Evolutionary conservation across 2,113 vertebrate genomes (phyloP), one percentile per base, ranked within the genome.

Genomic region (Murina feae): DNA sequence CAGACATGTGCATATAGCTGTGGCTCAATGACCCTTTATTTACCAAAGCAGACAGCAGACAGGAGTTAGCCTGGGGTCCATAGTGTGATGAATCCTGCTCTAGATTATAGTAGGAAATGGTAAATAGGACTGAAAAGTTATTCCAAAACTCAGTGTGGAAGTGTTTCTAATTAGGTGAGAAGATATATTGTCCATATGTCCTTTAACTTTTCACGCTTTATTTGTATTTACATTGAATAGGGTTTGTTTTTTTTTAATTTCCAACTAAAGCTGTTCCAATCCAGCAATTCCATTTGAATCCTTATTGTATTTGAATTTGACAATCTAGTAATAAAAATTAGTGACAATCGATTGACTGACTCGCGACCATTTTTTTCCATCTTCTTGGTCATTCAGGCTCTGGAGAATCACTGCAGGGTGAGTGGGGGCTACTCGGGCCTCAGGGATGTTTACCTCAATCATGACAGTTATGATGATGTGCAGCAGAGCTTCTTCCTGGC

Each of bases 401-500:
- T 99, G 97, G 99, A 99, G 98, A 98, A 98, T 96, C 98, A 99
- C 94, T 99, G 99, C 97, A 98, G 97, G 96, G 98, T 99, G 18
- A 99, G 99, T 0, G 99, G 98, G 37, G 99, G 99, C 88, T 99
- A 99, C 98, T 99, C 99, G 18, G 99, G 99, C 51, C 85, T 99
- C 58, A 98, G 99, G 85, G 99, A 99, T 71, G 99, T 99, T 96
- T 99, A 99, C 96, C 98, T 96, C 23, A 97, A 71, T 9, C 97
- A 93, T 3, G 99, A 99, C 53, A 99, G 89, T 96, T 98, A 99
- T 11, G 99, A 99, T 3, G 99, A 99, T 2, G 99, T 99, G 11
- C 99, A 99, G 91, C 99, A 99, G 98, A 99, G 99, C 97, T 99
- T 99, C 98, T 99, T 99, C 98, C 97, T 99, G 96, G 99, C 99